Evolutionary conservation across 2,797 vertebrate genomes (phyloP).

Genomic region (Graptemys geographica): DNA sequence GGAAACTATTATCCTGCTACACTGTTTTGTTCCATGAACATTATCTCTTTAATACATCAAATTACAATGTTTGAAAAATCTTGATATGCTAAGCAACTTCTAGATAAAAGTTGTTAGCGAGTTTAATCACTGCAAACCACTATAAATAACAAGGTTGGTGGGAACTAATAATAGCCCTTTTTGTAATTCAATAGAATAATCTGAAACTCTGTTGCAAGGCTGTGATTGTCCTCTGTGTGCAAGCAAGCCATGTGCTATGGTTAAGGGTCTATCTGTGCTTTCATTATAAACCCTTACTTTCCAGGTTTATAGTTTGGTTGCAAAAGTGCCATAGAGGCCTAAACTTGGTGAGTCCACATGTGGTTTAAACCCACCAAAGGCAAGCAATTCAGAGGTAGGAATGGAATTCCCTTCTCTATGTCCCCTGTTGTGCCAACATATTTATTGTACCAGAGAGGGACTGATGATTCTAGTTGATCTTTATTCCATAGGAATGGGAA

Average conservation of each 20-base stretch:
- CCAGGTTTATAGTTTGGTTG: conserved; percentile 10
- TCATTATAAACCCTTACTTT: background rate
- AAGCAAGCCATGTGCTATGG: accelerated
- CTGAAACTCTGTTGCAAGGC: conserved; percentile 17
- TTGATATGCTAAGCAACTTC: conserved; percentile 27
- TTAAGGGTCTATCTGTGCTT: background rate
- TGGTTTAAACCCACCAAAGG: conserved; percentile 17
- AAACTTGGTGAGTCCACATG: background rate
- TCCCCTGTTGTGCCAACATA: background rate
- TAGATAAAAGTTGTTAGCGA: conserved; percentile 12
- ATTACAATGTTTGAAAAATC: conserved; percentile 24
- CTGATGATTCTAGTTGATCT: background rate
- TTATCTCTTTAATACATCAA: background rate
- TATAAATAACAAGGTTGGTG: background rate
- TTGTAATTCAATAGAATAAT: conserved; percentile 45
- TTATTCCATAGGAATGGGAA: background rate
- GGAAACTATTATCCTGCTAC: background rate
- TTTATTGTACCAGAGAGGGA: background rate
- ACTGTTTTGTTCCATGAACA: background rate
- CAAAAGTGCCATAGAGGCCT: background rate
- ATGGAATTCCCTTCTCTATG: background rate
- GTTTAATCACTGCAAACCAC: conserved; percentile 12
- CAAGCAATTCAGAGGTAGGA: background rate
- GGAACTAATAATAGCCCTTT: conserved; percentile 23
- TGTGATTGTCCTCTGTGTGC: background rate